Evolutionary conservation across 2,888 invertebrate genomes (phyloP).

Genomic region (Drosophila kokeensis): DNA sequence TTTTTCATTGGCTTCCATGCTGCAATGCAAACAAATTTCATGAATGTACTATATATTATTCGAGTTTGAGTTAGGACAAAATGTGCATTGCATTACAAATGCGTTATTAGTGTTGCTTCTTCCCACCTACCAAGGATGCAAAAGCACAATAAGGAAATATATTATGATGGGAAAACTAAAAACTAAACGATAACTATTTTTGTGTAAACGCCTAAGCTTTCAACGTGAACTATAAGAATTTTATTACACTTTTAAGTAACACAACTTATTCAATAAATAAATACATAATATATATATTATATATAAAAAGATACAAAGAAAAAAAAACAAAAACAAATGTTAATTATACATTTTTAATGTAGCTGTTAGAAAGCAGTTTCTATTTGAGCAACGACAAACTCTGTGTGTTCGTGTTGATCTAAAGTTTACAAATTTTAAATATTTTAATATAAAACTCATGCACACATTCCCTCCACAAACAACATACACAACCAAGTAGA

Average conservation of each 20-base stretch:
- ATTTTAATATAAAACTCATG: slow-evolving; percentile 49
- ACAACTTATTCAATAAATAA: slow-evolving; percentile 44
- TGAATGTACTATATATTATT: slow-evolving; percentile 51
- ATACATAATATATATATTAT: slow-evolving; percentile 27
- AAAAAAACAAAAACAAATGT: slow-evolving; percentile 3
- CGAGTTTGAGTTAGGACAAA: slow-evolving; percentile 59
- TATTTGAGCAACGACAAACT: slow-evolving; percentile 52
- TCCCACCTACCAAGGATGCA: slow-evolving; percentile 13
- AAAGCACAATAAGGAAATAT: slow-evolving; percentile 19
- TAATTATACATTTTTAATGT: slow-evolving; percentile 49
- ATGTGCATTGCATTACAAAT: slow-evolving; percentile 77
- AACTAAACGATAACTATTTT: slow-evolving; percentile 42
- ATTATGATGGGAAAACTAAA: neutral
- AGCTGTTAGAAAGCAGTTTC: slow-evolving; percentile 48
- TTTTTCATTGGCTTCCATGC: slow-evolving; percentile 72
- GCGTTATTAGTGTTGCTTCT: slow-evolving; percentile 57
- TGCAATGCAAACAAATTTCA: slow-evolving; percentile 61
- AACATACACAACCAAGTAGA: slow-evolving; percentile 24
- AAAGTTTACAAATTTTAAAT: slow-evolving; percentile 55
- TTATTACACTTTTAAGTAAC: slow-evolving; percentile 56
- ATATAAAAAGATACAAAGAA: slow-evolving; percentile 21
- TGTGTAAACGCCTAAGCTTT: slow-evolving; percentile 66
- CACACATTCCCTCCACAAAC: slow-evolving; percentile 44
- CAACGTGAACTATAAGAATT: slow-evolving; percentile 68
- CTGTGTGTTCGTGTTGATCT: slow-evolving; percentile 55